Base-by-base conservation (phyloP, 1,140 invertebrate species). In the Philotrypesis tridentata region DNA sequence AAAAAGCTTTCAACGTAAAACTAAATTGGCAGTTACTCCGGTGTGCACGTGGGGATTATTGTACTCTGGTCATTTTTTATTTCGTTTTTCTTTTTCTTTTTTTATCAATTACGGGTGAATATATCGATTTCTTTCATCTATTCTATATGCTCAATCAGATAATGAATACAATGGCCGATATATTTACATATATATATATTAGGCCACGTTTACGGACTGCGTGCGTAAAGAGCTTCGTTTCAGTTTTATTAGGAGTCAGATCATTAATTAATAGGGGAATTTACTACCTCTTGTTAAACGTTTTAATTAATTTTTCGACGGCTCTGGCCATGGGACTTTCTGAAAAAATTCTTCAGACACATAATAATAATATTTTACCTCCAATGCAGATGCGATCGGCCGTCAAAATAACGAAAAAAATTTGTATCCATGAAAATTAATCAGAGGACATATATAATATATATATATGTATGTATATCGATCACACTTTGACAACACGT, bases 261-360 rank as follows among this genome's bases (percentile, higher is more conserved):
- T 82, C 27, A 48, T 63, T 72, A 29, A 55, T 82, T 73, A 21
- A 25, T 33, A 68, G 70, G 82, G 70, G 27, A 55, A 60, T 68
- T 67, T 83, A 79, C 70, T 79, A 83, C 71, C 82, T 83, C 76
- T 83, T 29, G n/a, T 79, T 72, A 79, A 48, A 75, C 2, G 70
- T 43, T 67, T 79, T 73, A 74, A 43, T 60, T 79, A 74, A 82
- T 55, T 61, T 82, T 65, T 82, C 75, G 67, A 72, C 11, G 70
- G n/a, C 29, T 31, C 33, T 67, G 63, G 67, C 80, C 80, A 73
- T 78, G 55, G 80, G 37, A 63, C 3, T 48, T 74, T 75, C 76
- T 83, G 82, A 74, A 83, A 79, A 37, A 83, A 83, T 72, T 79
- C 68, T 83, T 79, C 76, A 74, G 40, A 60, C 33, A 67, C 48